phyloP scores from a whole-genome alignment of 2,888 invertebrate genomes.

The Tetropium fuscum region DNA sequence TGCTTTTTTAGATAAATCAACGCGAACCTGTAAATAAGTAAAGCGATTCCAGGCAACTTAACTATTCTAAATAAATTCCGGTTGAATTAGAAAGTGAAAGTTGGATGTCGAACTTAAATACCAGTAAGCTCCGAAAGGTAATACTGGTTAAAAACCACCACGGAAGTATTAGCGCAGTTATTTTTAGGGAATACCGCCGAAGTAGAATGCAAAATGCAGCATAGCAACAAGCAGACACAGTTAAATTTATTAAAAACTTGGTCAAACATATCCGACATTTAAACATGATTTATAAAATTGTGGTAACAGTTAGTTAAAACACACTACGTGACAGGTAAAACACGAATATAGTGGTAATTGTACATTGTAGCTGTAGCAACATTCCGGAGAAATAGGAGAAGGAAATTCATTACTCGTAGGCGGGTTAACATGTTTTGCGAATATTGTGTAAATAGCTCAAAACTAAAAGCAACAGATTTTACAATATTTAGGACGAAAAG shows the following conservation, averaged over 20 bases:
- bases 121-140: background rate
- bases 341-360: conserved; percentile 6
- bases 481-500: no score
- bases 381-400: no score
- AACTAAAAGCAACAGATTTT: no score
- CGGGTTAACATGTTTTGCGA: no score
- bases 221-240: conserved; percentile 4
- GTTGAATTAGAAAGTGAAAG: conserved; percentile 14
- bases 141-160: background rate
- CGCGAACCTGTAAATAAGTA: background rate
- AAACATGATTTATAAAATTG: conserved; percentile 3
- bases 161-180: background rate
- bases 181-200: no score
- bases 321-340: conserved; percentile 12
- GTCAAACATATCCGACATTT: conserved; percentile 3
- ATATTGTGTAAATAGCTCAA: no score
- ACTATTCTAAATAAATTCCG: conserved; percentile 6
- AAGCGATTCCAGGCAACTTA: background rate
- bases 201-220: background rate
- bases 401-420: no score
- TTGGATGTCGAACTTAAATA: background rate
- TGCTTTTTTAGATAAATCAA: no score
- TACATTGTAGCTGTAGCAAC: background rate
- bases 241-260: conserved; percentile 1
- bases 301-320: conserved; percentile 17